These are phyloP conservation scores for Cygnus olor DNA, from an alignment of 2,797 vertebrate genomes.

Conservation along the genomic window DNA sequence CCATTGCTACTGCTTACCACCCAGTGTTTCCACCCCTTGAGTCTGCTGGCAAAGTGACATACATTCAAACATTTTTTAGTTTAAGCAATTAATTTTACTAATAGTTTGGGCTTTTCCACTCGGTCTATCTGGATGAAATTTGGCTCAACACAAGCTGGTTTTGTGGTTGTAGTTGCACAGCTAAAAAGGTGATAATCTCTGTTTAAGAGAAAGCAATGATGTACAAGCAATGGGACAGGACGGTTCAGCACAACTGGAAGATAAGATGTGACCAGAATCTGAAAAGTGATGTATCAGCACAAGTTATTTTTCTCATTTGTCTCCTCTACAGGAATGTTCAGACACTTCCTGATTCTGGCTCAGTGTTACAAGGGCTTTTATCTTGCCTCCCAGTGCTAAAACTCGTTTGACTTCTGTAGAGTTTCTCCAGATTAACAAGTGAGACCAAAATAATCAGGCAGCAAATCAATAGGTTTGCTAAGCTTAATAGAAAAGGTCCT, in stretches of 20 bases:
- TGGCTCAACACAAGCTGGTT: not conserved
- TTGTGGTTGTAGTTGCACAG: not conserved
- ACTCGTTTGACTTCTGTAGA: not conserved
- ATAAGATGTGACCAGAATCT: not conserved
- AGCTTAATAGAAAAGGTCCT: conserved; percentile 40
- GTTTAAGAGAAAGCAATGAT: not conserved
- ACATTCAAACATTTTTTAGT: not conserved
- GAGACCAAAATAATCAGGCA: conserved; percentile 57
- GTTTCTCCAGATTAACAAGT: conserved; percentile 29
- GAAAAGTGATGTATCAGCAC: not conserved
- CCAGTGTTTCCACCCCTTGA: not conserved
- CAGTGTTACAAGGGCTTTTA: not conserved
- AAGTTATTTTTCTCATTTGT: not conserved
- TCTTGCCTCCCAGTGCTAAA: not conserved
- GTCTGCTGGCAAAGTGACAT: not conserved
- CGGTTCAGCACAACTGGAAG: not conserved
- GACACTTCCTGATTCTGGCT: not conserved
- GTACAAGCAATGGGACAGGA: not conserved
- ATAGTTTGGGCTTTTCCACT: not conserved
- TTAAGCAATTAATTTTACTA: not conserved
- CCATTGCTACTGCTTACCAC: not conserved
- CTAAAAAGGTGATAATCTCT: not conserved
- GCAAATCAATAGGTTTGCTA: conserved; percentile 43
- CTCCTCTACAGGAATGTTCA: not conserved
- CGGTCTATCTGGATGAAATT: not conserved